Evolutionary conservation across 2,888 invertebrate species (phyloP), one percentile per base, ranked within the genome.

Genomic region (Oscheius onirici): DNA sequence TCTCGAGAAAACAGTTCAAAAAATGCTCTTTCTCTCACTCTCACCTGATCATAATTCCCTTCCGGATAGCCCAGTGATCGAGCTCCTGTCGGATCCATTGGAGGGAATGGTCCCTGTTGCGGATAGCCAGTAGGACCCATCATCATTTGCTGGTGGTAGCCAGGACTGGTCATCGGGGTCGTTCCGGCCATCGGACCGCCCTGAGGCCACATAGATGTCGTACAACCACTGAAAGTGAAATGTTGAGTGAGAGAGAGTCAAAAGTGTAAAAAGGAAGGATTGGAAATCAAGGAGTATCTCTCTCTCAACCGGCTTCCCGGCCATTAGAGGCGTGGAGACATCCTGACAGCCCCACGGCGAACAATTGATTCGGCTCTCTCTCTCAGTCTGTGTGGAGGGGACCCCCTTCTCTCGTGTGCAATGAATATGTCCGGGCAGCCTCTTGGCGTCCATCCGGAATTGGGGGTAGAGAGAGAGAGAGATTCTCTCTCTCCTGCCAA

Each of bases 141-240:
- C 28, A 46, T 44, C 54, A 66, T 66, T 17, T n/a, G 17, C 40
- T 26, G 58, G 22, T 22, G 52, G 41, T 58, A 69, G 34, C 58
- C 58, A 20, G 69, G 69, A 44, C 58, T 58, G 20, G 57, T 57
- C 58, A 69, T 43, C 34, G 51, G 63, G 41, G 70, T 43, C 24
- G 70, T 43, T 17, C 70, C 70, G 44, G 61, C 61, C 63, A 70
- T 61, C 17, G 61, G 70, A 61, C 70, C 70, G 61, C 61, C 70
- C 63, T 61, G 63, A 28, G 61, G 52, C 70, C 70, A 70, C 70
- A 70, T 70, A 8, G 61, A 57, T 22, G 63, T 17, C 20, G 49
- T 63, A 49, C 63, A 63, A 44, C 70, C 70, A 54, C 70, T 70
- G 70, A 63, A 70, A 65, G 3, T 6, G 11, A 24, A 52, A 10